Conservation (phyloP, 2,797 vertebrate genomes). For the Orientallactaga sibirica region DNA sequence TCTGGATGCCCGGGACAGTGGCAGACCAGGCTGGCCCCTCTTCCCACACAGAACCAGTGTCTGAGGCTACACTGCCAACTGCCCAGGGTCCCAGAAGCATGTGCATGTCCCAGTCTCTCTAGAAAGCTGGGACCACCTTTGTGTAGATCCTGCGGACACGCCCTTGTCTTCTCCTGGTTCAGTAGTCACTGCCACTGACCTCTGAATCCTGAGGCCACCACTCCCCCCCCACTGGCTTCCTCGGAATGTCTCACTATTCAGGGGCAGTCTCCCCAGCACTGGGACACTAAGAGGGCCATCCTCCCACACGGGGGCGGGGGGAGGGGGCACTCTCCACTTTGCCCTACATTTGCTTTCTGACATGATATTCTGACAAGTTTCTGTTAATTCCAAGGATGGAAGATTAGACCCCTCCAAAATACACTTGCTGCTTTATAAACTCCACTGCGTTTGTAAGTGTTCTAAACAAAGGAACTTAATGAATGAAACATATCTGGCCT, state of each 20-base stretch:
- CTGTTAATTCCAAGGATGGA: neutral
- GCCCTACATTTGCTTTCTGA: neutral
- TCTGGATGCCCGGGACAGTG: neutral
- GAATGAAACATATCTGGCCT: accelerated
- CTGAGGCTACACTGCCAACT: accelerated
- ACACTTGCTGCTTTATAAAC: neutral
- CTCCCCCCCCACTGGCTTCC: accelerated
- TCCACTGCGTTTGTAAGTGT: neutral
- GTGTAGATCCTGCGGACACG: accelerated
- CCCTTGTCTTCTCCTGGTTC: neutral
- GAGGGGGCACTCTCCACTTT: accelerated
- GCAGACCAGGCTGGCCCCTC: neutral
- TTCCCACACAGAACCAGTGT: accelerated
- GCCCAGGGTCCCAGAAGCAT: accelerated
- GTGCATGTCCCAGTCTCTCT: accelerated
- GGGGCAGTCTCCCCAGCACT: accelerated
- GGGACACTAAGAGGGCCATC: accelerated
- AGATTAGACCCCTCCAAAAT: neutral
- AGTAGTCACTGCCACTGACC: neutral
- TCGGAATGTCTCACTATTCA: accelerated
- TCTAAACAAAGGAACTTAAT: neutral
- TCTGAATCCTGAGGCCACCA: accelerated
- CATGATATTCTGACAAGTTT: accelerated
- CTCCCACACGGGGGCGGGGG: accelerated
- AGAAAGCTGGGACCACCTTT: accelerated